phyloP scores from a whole-genome alignment of 2,113 vertebrate genomes.

The Indicator maculatus region DNA sequence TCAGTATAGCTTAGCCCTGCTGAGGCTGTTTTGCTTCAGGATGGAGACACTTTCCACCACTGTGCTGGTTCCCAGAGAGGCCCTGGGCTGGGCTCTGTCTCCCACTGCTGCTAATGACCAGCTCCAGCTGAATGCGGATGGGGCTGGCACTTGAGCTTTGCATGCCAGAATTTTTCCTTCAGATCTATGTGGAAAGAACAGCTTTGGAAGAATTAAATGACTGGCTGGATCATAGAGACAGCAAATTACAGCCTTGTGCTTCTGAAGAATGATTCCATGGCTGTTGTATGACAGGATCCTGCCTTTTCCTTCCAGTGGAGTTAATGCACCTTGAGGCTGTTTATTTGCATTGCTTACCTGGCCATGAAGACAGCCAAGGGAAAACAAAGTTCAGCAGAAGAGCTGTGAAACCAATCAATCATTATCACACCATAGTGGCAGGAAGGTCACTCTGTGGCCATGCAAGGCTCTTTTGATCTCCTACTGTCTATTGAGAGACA shows the following conservation, averaged over 20 bases:
- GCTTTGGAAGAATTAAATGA: background rate
- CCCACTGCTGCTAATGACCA: background rate
- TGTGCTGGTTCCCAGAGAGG: accelerated
- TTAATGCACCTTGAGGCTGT: background rate
- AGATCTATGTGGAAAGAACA: background rate
- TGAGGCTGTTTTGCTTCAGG: background rate
- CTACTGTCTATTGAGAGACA: background rate
- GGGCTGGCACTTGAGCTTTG: background rate
- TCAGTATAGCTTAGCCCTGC: background rate
- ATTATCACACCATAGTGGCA: background rate
- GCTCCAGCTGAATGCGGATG: accelerated
- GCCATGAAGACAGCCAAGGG: background rate
- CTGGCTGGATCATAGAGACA: background rate
- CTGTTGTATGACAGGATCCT: background rate
- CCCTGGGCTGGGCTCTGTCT: background rate
- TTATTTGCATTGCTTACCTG: background rate
- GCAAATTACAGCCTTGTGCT: background rate
- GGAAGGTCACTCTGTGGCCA: background rate
- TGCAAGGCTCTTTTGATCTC: background rate
- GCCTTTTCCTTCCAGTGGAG: background rate
- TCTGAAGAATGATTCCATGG: constrained; percentile 1
- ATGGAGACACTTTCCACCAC: accelerated
- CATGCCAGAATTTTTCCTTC: background rate
- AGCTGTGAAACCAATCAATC: background rate
- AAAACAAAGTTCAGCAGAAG: background rate